phyloP scores from a whole-genome alignment of 2,113 vertebrate genomes.

The Dicentrarchus labrax region DNA sequence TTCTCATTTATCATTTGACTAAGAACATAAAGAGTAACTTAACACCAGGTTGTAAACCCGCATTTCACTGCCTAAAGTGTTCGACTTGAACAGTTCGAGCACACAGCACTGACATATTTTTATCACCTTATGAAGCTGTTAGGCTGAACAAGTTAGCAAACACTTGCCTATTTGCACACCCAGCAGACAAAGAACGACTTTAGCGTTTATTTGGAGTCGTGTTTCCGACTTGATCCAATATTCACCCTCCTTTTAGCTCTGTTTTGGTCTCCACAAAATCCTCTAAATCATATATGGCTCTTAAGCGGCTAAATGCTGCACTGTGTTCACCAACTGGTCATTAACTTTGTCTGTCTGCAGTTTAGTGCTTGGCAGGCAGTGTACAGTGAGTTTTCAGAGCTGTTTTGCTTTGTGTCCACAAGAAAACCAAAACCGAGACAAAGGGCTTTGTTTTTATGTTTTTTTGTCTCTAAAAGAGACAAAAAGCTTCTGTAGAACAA shows the following conservation, averaged over 20 bases:
- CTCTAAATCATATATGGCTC: not conserved
- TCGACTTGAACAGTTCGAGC: too few species aligned
- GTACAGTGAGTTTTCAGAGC: not conserved
- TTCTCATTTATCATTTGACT: not conserved
- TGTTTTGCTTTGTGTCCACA: not conserved
- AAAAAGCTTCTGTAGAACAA: not conserved
- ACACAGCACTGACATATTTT: not conserved
- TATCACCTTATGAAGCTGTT: not conserved
- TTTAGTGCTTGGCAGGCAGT: not conserved
- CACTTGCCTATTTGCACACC: not conserved
- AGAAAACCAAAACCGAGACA: too few species aligned
- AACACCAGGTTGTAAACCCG: not conserved
- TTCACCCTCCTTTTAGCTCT: not conserved
- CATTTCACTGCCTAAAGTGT: not conserved
- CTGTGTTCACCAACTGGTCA: not conserved
- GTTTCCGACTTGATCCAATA: not conserved
- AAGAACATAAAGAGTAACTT: not conserved
- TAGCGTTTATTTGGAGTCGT: not conserved
- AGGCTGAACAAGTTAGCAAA: not conserved
- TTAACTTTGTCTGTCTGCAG: not conserved
- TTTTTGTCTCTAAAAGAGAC: not conserved
- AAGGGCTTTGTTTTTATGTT: too few species aligned
- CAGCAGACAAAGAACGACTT: not conserved
- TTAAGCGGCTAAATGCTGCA: not conserved
- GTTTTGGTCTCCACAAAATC: not conserved